Base-by-base conservation (phyloP, 2,888 invertebrate genomes). In the Hirtodrosophila trivittata region DNA sequence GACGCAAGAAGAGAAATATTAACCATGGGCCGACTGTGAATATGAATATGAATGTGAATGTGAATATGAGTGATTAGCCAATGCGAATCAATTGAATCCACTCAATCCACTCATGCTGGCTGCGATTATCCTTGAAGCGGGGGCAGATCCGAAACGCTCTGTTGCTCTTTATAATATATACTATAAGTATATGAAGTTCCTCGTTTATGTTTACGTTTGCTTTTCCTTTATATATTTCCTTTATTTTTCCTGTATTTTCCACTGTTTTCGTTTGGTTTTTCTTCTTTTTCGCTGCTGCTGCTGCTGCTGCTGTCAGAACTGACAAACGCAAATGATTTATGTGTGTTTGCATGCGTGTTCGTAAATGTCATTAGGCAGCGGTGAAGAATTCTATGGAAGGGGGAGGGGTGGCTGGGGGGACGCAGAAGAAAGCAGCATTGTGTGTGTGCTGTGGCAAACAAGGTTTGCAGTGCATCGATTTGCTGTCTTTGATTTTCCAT, bases 251-350 rank as follows among this genome's bases (percentile, higher is more conserved):
- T 28, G 1, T 3, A 7, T 8, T 28, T 41, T 46, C 37, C 37
- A 21, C 49, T 30, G 13, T 26, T 38, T 37, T 35, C 25, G 33
- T 64, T 49, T 45, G 3, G 12, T 28, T 25, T 28, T 41, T 39
- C 18, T 42, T 13, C 25, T 8, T 38, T 52, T 28, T 39, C 18
- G 18, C 18, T 21, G 18, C 18, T 2, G 5, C 18, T 71, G 67
- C 66, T 65, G 73, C 46, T 65, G 70, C 74, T 68, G 72, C 80
- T 86, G 87, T 86, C 86, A 86, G 80, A 87, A 77, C 75, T 86
- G 86, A 86, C 86, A 86, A 85, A 86, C 85, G 82, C 85, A 87
- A 88, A 89, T 88, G 88, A 88, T 88, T 88, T 87, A 88, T 88
- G 89, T 77, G 77, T 78, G 86, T 83, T 77, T 83, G 86, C 86